Base-by-base conservation (phyloP, 2,797 vertebrate species). In the Acridotheres tristis region DNA sequence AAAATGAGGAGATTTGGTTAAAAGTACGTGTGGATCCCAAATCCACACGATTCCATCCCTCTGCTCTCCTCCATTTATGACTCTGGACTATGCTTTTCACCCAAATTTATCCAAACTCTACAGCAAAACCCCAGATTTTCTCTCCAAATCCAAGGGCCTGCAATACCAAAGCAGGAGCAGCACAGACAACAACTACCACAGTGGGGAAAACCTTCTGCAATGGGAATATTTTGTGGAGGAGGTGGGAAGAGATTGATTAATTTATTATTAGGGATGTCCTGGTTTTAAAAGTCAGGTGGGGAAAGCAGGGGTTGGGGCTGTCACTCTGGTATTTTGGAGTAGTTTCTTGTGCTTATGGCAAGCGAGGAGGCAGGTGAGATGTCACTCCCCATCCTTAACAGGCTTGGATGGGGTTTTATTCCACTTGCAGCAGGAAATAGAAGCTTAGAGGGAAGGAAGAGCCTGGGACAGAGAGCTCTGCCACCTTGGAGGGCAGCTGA, bases 111-210 rank as follows among this genome's bases (percentile, higher is more conserved):
- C n/a, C 75, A 62, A 91, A 66, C 27, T 34, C 30, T 9, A 5
- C 29, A 22, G 45, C 38, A 67, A 73, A 88, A 16, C 1, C 29
- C 11, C 23, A 8, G 29, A 22, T 58, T 38, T 34, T 1, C 19
- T 6, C 12, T 45, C 29, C 25, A 45, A 20, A 71, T 27, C 65
- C n/a, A 11, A 36, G n/a, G 32, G 30, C 21, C 42, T 51, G 29
- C 59, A 32, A 2, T 0, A 0, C 29, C 55, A 50, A 34, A 58
- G 45, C 55, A 36, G 1, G 8, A 85, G 26, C 5, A 23, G 50
- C 5, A 10, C 40, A 16, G 54, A 50, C 3, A 51, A 9, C 1
- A 3, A 20, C 2, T 29, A 10, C 13, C 61, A 32, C 5, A 5
- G 13, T 1, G 14, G 26, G 54, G 47, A 40, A 68, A n/a, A 47